Evolutionary conservation across 2,888 invertebrate species (phyloP), one percentile per base, ranked within the genome.

Genomic region (Drosophila aldrichi): DNA sequence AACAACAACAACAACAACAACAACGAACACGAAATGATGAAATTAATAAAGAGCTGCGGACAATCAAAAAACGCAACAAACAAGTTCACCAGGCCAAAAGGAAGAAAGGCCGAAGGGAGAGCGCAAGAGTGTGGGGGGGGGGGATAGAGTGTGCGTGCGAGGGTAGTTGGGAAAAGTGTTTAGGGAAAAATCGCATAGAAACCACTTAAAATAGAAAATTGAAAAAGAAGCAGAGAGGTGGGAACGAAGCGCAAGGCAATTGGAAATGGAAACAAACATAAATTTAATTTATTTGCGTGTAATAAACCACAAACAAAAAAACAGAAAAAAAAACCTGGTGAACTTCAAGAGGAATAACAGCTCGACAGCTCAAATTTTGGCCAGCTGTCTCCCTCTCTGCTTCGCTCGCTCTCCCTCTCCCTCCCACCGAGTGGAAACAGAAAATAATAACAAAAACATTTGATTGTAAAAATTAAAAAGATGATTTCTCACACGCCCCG

Each of bases 291-390:
- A 90, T 86, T 86, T 88, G 86, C 90, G 89, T 88, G 81, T 86
- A 86, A 90, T 89, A 89, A 90, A 86, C 90, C 90, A 79, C 90
- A 89, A n/a, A n/a, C n/a, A n/a, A n/a, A n/a, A n/a, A n/a, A n/a
- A n/a, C n/a, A n/a, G n/a, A n/a, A n/a, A n/a, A n/a, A n/a, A n/a
- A n/a, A n/a, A n/a, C n/a, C n/a, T n/a, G n/a, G n/a, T n/a, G n/a
- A n/a, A n/a, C n/a, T n/a, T n/a, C n/a, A n/a, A n/a, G n/a, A n/a
- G n/a, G n/a, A n/a, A n/a, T n/a, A n/a, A n/a, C n/a, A 58, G 25
- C 25, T 59, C 36, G 52, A 69, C 52, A 56, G 61, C 56, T 38
- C 57, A 63, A 43, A 64, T 64, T 79, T 79, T 52, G 52, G 70
- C 65, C 76, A 77, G 77, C 79, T 74, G 76, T 34, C 40, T 52